Evolutionary conservation across 2,797 vertebrate species (phyloP).

Genomic region (Myotis daubentonii): DNA sequence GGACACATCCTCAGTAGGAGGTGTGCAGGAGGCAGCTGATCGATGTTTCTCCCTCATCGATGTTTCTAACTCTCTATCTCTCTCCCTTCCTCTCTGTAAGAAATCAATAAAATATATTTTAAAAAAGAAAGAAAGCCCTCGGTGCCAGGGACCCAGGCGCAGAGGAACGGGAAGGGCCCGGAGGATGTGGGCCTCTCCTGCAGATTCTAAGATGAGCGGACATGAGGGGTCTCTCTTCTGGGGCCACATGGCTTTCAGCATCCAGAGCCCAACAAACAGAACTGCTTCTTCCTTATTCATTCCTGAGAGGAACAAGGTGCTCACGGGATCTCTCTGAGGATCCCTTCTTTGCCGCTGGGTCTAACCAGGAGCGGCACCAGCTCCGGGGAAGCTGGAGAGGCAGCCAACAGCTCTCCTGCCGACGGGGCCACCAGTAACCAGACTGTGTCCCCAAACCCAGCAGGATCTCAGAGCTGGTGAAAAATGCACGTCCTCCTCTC

Average conservation of each 20-base stretch:
- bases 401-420: too few species aligned
- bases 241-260: background rate
- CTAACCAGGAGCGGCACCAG: background rate
- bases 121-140: background rate
- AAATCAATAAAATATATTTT: too few species aligned
- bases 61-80: too few species aligned
- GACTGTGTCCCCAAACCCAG: background rate
- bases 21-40: too few species aligned
- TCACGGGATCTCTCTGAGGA: background rate
- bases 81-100: too few species aligned
- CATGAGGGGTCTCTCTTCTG: background rate
- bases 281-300: background rate
- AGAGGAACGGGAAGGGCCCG: background rate
- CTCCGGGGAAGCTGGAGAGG: background rate
- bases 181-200: background rate
- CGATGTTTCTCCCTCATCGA: too few species aligned
- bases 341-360: background rate
- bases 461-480: background rate
- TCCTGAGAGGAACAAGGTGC: background rate
- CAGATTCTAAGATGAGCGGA: background rate
- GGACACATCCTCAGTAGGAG: too few species aligned
- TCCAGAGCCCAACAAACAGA: background rate
- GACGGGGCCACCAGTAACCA: background rate
- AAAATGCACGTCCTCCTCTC: background rate
- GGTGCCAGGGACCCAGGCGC: background rate